A percentile compares a stretch with the other conserved stretches of the same genome.
Evolutionary conservation across 2,888 invertebrate genomes (phyloP).

Genomic region (Xestia xanthographa): DNA sequence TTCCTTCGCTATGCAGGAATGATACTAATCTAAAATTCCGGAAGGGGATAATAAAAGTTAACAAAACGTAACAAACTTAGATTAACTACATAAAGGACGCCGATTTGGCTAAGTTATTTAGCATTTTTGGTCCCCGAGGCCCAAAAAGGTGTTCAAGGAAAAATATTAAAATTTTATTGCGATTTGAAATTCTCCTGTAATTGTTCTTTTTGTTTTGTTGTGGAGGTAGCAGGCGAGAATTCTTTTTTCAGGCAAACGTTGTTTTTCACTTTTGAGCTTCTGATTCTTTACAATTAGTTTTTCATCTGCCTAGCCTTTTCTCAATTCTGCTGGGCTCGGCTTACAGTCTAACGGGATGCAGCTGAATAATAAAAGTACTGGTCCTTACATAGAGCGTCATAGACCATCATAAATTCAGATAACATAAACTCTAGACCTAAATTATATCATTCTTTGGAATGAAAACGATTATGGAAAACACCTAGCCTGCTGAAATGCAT

Average conservation of each 20-base stretch:
- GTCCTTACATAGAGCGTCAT: background rate
- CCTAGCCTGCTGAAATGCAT: background rate
- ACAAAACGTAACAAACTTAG: constrained; percentile 74
- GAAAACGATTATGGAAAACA: background rate
- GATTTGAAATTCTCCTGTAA: constrained; percentile 50
- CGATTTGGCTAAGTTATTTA: constrained; percentile 56
- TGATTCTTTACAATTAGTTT: background rate
- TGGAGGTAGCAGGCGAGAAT: background rate
- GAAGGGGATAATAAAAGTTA: constrained; percentile 70
- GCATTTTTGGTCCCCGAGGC: constrained; percentile 40
- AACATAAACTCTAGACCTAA: too few relatives aligned
- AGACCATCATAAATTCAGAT: background rate
- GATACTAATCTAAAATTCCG: constrained; percentile 66
- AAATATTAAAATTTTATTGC: constrained; percentile 53
- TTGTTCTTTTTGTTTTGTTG: constrained; percentile 53
- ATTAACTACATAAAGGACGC: constrained; percentile 67
- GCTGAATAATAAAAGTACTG: background rate
- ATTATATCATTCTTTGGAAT: too few relatives aligned
- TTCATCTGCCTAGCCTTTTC: background rate
- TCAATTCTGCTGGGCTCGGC: background rate
- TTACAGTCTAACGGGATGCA: background rate
- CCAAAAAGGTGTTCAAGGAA: constrained; percentile 28
- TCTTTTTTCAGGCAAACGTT: background rate
- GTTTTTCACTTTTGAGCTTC: background rate
- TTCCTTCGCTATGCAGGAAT: constrained; percentile 4